Conservation (phyloP, 2,888 invertebrate species). For the Agriopis marginaria region DNA sequence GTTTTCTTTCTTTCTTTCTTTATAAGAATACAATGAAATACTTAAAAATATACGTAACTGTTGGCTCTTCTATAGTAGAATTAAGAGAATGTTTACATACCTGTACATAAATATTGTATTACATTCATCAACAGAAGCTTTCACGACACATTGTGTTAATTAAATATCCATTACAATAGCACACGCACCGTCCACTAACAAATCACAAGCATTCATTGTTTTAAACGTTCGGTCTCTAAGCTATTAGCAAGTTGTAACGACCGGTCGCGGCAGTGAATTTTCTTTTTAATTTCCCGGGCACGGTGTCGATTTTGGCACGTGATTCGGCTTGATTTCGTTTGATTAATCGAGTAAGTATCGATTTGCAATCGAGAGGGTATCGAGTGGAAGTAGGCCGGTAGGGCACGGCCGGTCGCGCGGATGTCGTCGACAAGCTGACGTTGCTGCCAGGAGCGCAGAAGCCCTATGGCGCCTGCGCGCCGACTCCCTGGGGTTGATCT, state of each 20-base stretch:
- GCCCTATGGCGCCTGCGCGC: slow-evolving; percentile 74
- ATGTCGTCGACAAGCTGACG: slow-evolving; percentile 68
- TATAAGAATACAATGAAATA: too few species aligned
- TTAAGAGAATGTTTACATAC: slow-evolving; percentile 44
- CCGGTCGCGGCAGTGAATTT: slow-evolving; percentile 31
- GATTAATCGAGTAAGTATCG: slow-evolving; percentile 71
- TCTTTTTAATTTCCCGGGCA: slow-evolving; percentile 40
- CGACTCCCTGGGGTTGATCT: slow-evolving; percentile 58
- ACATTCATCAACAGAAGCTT: slow-evolving; percentile 45
- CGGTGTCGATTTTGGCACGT: slow-evolving; percentile 54
- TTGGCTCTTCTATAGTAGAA: background rate
- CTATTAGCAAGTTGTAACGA: slow-evolving; percentile 8
- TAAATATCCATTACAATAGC: slow-evolving; percentile 52
- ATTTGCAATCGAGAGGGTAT: slow-evolving; percentile 65
- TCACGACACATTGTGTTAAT: slow-evolving; percentile 50
- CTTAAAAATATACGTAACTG: too few species aligned
- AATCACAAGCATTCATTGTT: slow-evolving; percentile 34
- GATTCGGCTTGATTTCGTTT: slow-evolving; percentile 55
- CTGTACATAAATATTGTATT: slow-evolving; percentile 47
- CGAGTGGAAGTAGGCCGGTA: slow-evolving; percentile 51
- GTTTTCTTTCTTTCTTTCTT: too few species aligned
- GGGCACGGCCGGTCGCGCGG: slow-evolving; percentile 70
- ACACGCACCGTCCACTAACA: slow-evolving; percentile 63
- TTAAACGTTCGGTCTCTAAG: slow-evolving; percentile 11
- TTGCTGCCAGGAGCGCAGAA: slow-evolving; percentile 67